A percentile compares a stretch with the other conserved stretches of the same genome.
phyloP scores from a whole-genome alignment of 2,113 vertebrate genomes.

The Melanotaenia duboulayi region DNA sequence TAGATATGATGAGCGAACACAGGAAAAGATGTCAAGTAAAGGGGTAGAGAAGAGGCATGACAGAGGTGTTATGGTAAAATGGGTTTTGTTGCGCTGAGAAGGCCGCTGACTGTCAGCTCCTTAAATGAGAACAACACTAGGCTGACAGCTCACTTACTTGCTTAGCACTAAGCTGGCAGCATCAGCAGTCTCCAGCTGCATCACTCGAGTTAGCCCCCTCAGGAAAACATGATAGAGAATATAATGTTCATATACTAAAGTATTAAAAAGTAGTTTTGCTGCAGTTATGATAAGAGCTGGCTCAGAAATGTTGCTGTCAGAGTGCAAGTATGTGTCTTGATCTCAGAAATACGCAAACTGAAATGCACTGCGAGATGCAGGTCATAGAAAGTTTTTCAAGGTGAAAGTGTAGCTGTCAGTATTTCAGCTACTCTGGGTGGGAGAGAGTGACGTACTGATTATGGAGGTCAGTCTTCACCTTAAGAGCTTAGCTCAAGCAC shows the following conservation, averaged over 20 bases:
- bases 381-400: not conserved
- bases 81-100: conserved; percentile 54
- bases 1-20: conserved; percentile 14
- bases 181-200: conserved; percentile 26
- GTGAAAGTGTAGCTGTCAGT: conserved; percentile 20
- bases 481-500: conserved; percentile 20
- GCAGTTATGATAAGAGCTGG: not conserved
- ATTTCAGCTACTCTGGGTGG: conserved; percentile 33
- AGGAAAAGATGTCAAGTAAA: not conserved
- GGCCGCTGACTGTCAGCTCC: conserved; percentile 54
- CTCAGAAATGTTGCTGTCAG: conserved; percentile 6
- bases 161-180: conserved; percentile 47
- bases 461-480: conserved; percentile 27
- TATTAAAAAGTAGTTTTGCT: conserved; percentile 21
- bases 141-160: conserved; percentile 65
- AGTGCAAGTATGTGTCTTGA: not conserved
- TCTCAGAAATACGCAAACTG: not conserved
- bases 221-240: conserved; percentile 45
- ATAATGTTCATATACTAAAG: conserved; percentile 38
- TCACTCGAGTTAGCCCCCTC: conserved; percentile 22
- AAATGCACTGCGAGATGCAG: not conserved
- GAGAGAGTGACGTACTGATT: conserved; percentile 28
- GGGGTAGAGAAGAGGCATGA: conserved; percentile 2
- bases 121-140: conserved; percentile 66
- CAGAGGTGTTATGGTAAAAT: conserved; percentile 59